Evolutionary conservation across 2,888 invertebrate species (phyloP), one percentile per base, ranked within the genome.

Genomic region (Oscheius onirici): DNA sequence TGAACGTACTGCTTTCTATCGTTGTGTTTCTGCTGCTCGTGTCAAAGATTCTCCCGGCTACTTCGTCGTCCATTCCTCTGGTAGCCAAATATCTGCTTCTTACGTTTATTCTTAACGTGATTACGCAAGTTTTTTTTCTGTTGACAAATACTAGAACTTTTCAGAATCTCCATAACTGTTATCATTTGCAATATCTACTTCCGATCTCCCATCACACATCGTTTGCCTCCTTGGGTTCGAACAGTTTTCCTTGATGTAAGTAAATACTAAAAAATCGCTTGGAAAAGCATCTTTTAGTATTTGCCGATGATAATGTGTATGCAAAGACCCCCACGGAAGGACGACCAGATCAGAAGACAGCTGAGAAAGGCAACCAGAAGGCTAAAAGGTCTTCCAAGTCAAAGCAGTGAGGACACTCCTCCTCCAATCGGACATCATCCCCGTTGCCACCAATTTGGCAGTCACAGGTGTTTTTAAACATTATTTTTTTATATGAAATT

Each of bases 131-230:
- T n/a, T n/a, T n/a, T n/a, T n/a, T n/a, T n/a, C n/a, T n/a, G n/a
- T n/a, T n/a, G n/a, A n/a, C n/a, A 0, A 34, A 34, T 34, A 3
- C 34, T 34, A 34, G 34, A 34, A 34, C 34, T 34, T 34, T 34
- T 34, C 8, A 34, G 34, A 91, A 99, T 99, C 90, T 91, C 99
- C 85, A 95, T 97, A 70, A 99, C 99, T 15, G 97, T 99, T 80
- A 93, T 99, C 88, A 97, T 99, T 88, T 97, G 99, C 88, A 99
- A 99, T 90, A 95, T 96, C 94, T 97, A 99, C 90, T 99, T 97
- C 91, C 91, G 97, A 44, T 90, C 95, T 95, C 44, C 97, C 95
- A 67, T 92, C 95, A 97, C 97, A 52, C 97, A 97, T 90, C 92
- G 93, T 90, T 96, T 96, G 93, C 96, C 97, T 66, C 92, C 94